A percentile compares a stretch with the other conserved stretches of the same genome.
phyloP scores from a whole-genome alignment of 2,797 vertebrate genomes.

The Morus bassanus region DNA sequence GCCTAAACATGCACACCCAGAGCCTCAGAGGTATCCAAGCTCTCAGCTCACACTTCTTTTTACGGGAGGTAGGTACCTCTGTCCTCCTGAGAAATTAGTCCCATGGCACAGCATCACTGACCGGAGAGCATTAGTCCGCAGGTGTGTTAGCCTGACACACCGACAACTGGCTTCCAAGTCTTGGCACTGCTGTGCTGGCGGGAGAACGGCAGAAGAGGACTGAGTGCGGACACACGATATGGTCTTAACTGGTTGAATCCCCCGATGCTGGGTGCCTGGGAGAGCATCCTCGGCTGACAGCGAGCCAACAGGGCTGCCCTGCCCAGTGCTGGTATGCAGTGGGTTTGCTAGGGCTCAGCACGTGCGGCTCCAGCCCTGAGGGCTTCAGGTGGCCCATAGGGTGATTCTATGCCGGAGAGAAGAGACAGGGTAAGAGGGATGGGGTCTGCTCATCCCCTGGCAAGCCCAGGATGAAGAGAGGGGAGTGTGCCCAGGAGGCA shows the following conservation, averaged over 20 bases:
- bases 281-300: background rate
- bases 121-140: fast-evolving
- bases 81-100: background rate
- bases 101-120: fast-evolving
- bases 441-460: background rate
- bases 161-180: fast-evolving
- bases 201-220: background rate
- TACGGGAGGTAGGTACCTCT: background rate
- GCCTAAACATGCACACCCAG: background rate
- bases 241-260: background rate
- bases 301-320: background rate
- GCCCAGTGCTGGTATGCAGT: background rate
- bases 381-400: background rate
- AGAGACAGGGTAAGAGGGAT: background rate
- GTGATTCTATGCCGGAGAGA: background rate
- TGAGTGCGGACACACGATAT: background rate
- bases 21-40: background rate
- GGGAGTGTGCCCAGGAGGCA: background rate
- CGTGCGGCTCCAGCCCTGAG: fast-evolving
- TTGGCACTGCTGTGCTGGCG: fast-evolving
- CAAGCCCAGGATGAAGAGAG: background rate
- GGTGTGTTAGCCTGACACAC: fast-evolving
- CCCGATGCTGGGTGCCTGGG: background rate
- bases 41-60: background rate
- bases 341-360: background rate